phyloP scores from a whole-genome alignment of 2,113 vertebrate species.

The Sphyrna mokarran region DNA sequence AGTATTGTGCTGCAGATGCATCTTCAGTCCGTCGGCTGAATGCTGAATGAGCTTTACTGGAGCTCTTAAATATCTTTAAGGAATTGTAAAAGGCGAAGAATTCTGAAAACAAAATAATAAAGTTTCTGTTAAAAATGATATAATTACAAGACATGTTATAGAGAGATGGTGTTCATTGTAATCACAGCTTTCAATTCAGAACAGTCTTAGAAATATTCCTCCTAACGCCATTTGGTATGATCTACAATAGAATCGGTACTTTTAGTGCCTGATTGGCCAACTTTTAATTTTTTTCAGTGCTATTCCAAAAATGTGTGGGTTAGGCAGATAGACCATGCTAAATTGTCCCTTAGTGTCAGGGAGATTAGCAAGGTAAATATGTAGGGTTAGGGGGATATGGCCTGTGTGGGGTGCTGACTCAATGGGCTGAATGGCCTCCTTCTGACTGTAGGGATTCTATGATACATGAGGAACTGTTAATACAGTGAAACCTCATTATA shows the following conservation, averaged over 20 bases:
- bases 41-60: slow-evolving; percentile 44
- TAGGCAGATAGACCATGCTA: no score
- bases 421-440: no score
- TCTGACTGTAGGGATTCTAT: no score
- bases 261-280: neutral
- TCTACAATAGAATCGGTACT: neutral
- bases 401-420: no score
- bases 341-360: no score
- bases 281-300: neutral
- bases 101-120: slow-evolving; percentile 48
- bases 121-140: slow-evolving; percentile 14
- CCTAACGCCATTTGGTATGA: neutral
- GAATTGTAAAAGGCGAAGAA: slow-evolving; percentile 51
- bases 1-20: slow-evolving; percentile 51
- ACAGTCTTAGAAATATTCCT: neutral
- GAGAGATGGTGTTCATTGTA: neutral
- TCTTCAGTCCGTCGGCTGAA: slow-evolving; percentile 51
- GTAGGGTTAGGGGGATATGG: no score
- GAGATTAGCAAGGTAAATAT: no score
- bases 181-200: neutral
- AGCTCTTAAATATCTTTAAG: slow-evolving; percentile 43
- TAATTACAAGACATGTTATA: neutral
- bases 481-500: neutral
- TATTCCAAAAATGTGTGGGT: no score
- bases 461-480: neutral